Evolutionary conservation across 1,140 invertebrate genomes (phyloP), one percentile per base, ranked within the genome.

Genomic region (Drosophila arizonae): DNA sequence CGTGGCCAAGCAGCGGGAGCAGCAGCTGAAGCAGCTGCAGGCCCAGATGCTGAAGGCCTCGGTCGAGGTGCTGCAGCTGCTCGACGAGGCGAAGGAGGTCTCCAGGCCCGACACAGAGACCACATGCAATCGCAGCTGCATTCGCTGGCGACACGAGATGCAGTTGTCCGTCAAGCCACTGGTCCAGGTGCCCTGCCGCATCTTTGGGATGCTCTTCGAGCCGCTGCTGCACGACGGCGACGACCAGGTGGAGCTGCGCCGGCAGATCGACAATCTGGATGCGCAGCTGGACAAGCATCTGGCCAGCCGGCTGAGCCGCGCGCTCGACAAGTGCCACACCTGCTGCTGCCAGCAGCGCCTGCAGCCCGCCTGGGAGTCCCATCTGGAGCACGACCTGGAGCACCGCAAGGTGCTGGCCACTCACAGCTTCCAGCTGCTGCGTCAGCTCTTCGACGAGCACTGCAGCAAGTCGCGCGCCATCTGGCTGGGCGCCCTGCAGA

Each of bases 361-460:
- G 52, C 52, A 17, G 52, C 4, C 3, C 52, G 52, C 3, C 52
- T 55, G 52, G 52, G 17, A 11, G 4, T 55, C 52, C 0, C 30
- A 6, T 3, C 30, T 0, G 30, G 52, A 39, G 9, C 4, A 15
- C 4, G 54, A 67, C 3, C 15, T 55, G 9, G 9, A 9, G 6
- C 52, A 36, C 0, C 52, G 52, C 15, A 10, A 6, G n/a, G 26
- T 36, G 9, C 15, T 74, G 3, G 52, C 72, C 15, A 17, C 1
- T 1, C 45, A 52, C 21, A 71, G 52, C 11, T 51, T 45, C 10
- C 39, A 17, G 1, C 26, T 74, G 6, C 5, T 71, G 21, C 60
- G 41, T 1, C 30, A 43, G 3, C 54, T 70, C 1, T 64, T 74
- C 10, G 30, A 41, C 9, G 45, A 70, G 39, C 46, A 70, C 9